Conservation (phyloP, 2,888 invertebrate genomes). For the Ryuthela nishihirai region DNA sequence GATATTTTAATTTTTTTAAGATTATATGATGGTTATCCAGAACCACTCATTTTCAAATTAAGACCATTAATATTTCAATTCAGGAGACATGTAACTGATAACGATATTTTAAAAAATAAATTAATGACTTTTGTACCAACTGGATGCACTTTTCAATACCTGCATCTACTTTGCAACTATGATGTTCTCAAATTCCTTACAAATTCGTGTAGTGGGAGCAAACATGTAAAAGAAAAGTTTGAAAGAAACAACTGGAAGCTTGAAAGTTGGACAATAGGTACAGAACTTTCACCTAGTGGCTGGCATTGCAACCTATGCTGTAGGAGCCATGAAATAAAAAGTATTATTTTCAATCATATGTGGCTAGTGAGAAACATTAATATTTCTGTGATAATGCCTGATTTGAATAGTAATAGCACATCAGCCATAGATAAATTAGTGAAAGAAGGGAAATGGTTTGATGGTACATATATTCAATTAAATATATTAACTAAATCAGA, state of each 20-base stretch:
- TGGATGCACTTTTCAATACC: slow-evolving; percentile 28
- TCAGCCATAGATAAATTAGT: slow-evolving; percentile 13
- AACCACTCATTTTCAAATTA: slow-evolving; percentile 52
- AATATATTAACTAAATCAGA: slow-evolving; percentile 9
- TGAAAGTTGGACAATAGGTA: slow-evolving; percentile 20
- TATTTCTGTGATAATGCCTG: background rate
- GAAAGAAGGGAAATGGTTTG: slow-evolving; percentile 1
- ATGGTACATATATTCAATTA: slow-evolving; percentile 5
- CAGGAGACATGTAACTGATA: slow-evolving; percentile 8
- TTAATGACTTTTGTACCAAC: slow-evolving; percentile 18
- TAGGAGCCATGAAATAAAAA: slow-evolving; percentile 6
- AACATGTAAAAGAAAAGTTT: slow-evolving; percentile 2
- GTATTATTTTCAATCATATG: background rate
- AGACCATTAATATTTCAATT: slow-evolving; percentile 25
- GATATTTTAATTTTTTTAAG: slow-evolving; percentile 64
- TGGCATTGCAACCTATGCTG: slow-evolving; percentile 32
- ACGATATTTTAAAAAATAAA: background rate
- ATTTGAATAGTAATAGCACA: slow-evolving; percentile 1
- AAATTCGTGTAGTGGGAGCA: slow-evolving; percentile 8
- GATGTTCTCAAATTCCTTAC: slow-evolving; percentile 7
- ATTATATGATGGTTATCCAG: slow-evolving; percentile 63
- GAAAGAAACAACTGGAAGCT: slow-evolving; percentile 16
- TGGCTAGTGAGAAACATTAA: background rate
- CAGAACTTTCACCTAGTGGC: slow-evolving; percentile 14
- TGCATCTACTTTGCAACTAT: slow-evolving; percentile 24